Evolutionary conservation across 2,888 invertebrate species (phyloP).

Genomic region (Zaprionus bogoriensis): DNA sequence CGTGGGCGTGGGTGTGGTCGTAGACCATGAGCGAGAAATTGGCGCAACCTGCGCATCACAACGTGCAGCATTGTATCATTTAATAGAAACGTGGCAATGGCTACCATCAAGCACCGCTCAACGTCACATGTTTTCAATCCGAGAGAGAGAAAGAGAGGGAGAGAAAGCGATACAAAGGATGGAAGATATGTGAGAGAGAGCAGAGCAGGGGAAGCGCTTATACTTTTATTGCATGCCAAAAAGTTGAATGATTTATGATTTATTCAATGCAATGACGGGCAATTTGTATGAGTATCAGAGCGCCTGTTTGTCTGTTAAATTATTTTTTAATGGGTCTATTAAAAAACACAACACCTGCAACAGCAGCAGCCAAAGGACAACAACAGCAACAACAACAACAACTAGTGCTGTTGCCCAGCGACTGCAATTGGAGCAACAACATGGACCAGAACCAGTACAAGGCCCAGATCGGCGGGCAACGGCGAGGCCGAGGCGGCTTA

Average conservation of each 20-base stretch:
- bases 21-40: constrained; percentile 48
- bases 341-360: constrained; percentile 77
- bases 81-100: constrained; percentile 65
- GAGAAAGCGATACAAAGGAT: not conserved
- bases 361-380: constrained; percentile 36
- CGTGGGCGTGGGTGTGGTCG: constrained; percentile 1
- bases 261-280: constrained; percentile 68
- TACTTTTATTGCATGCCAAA: constrained; percentile 61
- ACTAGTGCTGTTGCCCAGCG: not conserved
- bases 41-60: constrained; percentile 66
- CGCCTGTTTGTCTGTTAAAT: constrained; percentile 71
- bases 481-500: constrained; percentile 3
- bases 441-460: constrained; percentile 6
- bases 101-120: constrained; percentile 44
- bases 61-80: constrained; percentile 50
- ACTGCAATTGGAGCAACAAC: constrained; percentile 51
- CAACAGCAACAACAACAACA: constrained; percentile 10
- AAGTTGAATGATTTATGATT: constrained; percentile 76
- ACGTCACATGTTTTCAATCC: constrained; percentile 58
- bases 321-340: constrained; percentile 75
- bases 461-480: constrained; percentile 6
- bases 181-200: not conserved
- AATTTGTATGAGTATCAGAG: constrained; percentile 46
- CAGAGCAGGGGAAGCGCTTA: constrained; percentile 1
- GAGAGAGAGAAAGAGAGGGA: not conserved